Conservation (phyloP, 1,140 invertebrate species). For the Neodiprion fabricii region DNA sequence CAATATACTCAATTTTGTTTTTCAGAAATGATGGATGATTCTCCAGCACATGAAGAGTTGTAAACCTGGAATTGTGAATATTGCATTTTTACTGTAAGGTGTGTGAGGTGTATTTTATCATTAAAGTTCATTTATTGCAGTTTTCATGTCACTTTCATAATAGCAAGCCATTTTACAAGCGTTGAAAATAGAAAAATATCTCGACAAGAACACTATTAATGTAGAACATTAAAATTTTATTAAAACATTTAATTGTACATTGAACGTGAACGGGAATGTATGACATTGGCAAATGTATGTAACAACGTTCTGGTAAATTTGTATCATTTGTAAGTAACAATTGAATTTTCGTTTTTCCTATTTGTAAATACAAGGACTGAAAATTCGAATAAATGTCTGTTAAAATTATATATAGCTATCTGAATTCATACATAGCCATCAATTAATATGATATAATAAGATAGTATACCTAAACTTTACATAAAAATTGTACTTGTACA, state of each 20-base stretch:
- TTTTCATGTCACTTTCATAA: neutral
- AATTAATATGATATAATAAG: too few relatives aligned
- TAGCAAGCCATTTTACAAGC: neutral
- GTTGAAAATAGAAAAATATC: neutral
- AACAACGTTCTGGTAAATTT: too few relatives aligned
- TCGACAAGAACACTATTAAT: too few relatives aligned
- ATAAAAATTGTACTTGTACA: too few relatives aligned
- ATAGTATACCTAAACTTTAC: too few relatives aligned
- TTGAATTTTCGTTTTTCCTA: neutral
- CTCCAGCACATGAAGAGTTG: slow-evolving; percentile 49
- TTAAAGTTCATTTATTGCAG: neutral
- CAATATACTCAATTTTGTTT: slow-evolving; percentile 20
- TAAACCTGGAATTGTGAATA: slow-evolving; percentile 30
- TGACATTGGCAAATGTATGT: too few relatives aligned
- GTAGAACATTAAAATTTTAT: too few relatives aligned
- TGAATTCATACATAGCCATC: too few relatives aligned
- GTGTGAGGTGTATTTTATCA: neutral
- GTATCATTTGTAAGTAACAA: too few relatives aligned
- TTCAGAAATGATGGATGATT: slow-evolving; percentile 41
- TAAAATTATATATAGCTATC: neutral
- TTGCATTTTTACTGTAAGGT: slow-evolving; percentile 4
- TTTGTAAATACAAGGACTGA: neutral
- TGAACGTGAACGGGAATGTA: too few relatives aligned
- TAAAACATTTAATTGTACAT: too few relatives aligned
- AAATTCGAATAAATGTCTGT: neutral